Evolutionary conservation across 1,140 invertebrate genomes (phyloP), one percentile per base, ranked within the genome.

Genomic region (Platorchestia sp.): DNA sequence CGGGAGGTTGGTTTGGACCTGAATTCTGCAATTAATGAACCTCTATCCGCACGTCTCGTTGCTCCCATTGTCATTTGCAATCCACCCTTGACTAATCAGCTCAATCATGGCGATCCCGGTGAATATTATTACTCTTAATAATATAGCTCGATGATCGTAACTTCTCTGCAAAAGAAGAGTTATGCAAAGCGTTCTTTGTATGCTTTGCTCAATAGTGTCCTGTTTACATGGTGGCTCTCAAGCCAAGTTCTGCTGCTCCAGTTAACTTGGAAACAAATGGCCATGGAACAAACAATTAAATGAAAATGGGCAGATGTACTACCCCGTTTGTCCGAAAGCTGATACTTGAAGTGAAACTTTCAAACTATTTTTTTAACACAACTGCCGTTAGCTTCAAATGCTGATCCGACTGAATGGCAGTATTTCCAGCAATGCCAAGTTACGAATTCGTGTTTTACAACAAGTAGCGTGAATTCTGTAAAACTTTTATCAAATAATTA

Each of bases 41-140:
- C 6, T 44, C 44, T 44, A 45, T 45, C 43, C 41, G 91, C 91
- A 93, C 43, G 40, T 93, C 40, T 45, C 40, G 36, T 19, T 42
- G 36, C 41, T 93, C 91, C 40, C 45, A 47, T 93, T 93, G 91
- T 93, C 91, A 90, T 90, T 90, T 90, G 44, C 87, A 45, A 47
- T 93, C 91, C 91, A 93, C 40, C 43, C 43, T 93, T 45, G 91
- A 45, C 91, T 93, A 47, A 47, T 45, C 45, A 45, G 43, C 44
- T 93, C 44, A 93, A 93, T 93, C 45, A 93, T 45, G 44, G 91
- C 45, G 44, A 47, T 93, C 91, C 45, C 44, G 14, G 43, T 93
- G 91, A 44, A 93, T 93, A 47, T 93, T 45, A 93, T 93, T 45
- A 44, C 91, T 45, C 91, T 47, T 93, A 93, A 93, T 93, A 45